Conservation (phyloP, 2,888 invertebrate species). For the Polylopha cassiicola region DNA sequence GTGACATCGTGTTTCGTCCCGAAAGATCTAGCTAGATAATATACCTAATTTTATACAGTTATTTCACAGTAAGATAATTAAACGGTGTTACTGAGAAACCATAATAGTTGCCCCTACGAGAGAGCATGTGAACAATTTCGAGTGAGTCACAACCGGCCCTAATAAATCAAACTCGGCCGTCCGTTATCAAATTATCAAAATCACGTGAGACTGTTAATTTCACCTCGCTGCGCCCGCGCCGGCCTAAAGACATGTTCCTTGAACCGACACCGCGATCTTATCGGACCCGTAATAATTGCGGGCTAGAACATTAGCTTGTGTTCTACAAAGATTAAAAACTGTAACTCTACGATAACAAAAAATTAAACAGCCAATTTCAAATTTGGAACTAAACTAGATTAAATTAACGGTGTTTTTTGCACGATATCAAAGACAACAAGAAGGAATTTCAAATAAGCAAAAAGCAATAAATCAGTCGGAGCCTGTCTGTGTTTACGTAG, state of each 20-base stretch:
- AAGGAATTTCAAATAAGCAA: slow-evolving; percentile 20
- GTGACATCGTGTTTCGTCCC: slow-evolving; percentile 5
- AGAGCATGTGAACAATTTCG: slow-evolving; percentile 58
- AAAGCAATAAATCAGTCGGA: slow-evolving; percentile 16
- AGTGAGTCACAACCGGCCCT: slow-evolving; percentile 57
- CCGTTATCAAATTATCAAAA: slow-evolving; percentile 75
- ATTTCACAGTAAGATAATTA: slow-evolving; percentile 21
- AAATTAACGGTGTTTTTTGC: slow-evolving; percentile 15
- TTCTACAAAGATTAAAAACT: slow-evolving; percentile 32
- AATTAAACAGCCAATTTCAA: slow-evolving; percentile 28
- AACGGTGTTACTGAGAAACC: slow-evolving; percentile 36
- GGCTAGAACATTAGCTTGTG: slow-evolving; percentile 59
- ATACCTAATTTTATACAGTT: slow-evolving; percentile 21
- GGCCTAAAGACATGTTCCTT: slow-evolving; percentile 69
- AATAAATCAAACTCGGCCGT: slow-evolving; percentile 65
- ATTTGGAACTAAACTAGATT: slow-evolving; percentile 5
- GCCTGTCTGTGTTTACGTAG: slow-evolving; percentile 27
- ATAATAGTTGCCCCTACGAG: slow-evolving; percentile 27
- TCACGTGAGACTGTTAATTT: slow-evolving; percentile 72
- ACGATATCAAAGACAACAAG: slow-evolving; percentile 13
- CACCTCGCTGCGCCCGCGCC: slow-evolving; percentile 55
- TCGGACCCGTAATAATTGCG: slow-evolving; percentile 66
- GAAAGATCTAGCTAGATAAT: slow-evolving; percentile 13
- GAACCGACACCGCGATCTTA: slow-evolving; percentile 59
- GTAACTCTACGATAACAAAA: slow-evolving; percentile 38